phyloP scores from a whole-genome alignment of 2,113 vertebrate genomes.

The Coptodon bakossiorum region DNA sequence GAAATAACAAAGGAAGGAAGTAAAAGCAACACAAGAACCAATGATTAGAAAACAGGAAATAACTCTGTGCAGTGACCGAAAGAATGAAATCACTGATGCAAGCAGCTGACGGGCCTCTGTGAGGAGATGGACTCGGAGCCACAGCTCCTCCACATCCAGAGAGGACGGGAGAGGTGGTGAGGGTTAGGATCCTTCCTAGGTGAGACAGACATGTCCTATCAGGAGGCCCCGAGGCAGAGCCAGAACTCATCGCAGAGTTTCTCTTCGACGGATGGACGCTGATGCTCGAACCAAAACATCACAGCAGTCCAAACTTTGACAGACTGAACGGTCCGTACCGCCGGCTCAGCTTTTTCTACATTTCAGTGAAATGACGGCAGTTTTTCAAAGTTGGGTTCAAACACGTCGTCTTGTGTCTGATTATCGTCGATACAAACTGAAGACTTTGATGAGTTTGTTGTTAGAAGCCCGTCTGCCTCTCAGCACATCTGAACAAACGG shows the following conservation, averaged over 20 bases:
- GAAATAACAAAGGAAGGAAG: neutral
- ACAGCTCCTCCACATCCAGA: neutral
- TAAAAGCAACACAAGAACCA: neutral
- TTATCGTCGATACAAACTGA: accelerated
- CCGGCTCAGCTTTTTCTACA: neutral
- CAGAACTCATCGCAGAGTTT: neutral
- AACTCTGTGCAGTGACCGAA: neutral
- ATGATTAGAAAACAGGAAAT: neutral
- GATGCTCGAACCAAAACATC: neutral
- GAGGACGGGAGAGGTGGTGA: neutral
- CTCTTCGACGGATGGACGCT: neutral
- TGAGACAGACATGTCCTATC: neutral
- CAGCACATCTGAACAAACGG: neutral
- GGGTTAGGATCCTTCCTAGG: neutral
- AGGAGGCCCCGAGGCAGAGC: neutral
- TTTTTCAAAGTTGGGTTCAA: too few species aligned
- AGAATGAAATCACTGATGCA: neutral
- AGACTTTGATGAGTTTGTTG: neutral
- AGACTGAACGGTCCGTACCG: accelerated
- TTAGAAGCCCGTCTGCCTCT: neutral
- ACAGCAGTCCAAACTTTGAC: too few species aligned
- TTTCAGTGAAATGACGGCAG: neutral
- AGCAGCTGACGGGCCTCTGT: accelerated
- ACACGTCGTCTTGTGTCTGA: neutral
- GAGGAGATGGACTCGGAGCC: neutral